Percentiles rank a stretch among this genome's conserved stretches.
Conservation (phyloP, 2,797 vertebrate genomes). For the Bucorvus abyssinicus region DNA sequence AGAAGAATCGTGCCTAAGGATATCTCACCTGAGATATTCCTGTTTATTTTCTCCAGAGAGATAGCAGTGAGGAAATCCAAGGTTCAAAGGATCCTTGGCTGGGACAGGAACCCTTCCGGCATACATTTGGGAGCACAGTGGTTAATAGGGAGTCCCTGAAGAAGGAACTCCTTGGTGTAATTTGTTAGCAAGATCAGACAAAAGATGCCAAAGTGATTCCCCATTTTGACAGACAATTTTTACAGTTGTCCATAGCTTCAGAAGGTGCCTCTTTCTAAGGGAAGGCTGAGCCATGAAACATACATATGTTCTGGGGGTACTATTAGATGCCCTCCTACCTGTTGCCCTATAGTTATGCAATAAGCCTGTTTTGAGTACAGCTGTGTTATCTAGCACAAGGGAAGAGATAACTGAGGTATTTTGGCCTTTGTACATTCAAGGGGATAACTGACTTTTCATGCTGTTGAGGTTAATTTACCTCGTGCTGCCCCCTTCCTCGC, state of each 20-base stretch:
- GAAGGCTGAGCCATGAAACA: not conserved
- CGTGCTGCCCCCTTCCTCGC: not conserved
- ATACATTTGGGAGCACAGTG: not conserved
- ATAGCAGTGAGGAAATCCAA: not conserved
- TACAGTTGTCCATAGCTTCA: not conserved
- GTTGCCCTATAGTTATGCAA: slow-evolving; percentile 63
- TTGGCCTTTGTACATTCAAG: slow-evolving; percentile 51
- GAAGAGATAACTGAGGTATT: slow-evolving; percentile 43
- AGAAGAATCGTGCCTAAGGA: not conserved
- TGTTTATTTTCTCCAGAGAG: not conserved
- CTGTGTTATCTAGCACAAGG: slow-evolving; percentile 38
- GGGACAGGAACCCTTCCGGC: not conserved
- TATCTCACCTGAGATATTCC: not conserved
- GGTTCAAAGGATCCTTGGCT: not conserved
- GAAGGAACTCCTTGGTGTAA: not conserved
- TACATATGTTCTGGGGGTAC: not conserved
- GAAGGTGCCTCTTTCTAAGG: not conserved
- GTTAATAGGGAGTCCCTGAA: slow-evolving; percentile 18
- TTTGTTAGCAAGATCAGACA: not conserved
- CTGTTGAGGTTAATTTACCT: slow-evolving; percentile 19
- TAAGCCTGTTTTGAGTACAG: slow-evolving; percentile 38
- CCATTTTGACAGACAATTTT: slow-evolving; percentile 3
- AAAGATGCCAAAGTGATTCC: not conserved
- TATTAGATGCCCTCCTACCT: slow-evolving; percentile 57
- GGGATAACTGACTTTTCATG: slow-evolving; percentile 7